Percentiles rank a stretch among this genome's conserved stretches.
Conservation (phyloP, 2,888 invertebrate genomes). For the Yponomeuta cagnagella region DNA sequence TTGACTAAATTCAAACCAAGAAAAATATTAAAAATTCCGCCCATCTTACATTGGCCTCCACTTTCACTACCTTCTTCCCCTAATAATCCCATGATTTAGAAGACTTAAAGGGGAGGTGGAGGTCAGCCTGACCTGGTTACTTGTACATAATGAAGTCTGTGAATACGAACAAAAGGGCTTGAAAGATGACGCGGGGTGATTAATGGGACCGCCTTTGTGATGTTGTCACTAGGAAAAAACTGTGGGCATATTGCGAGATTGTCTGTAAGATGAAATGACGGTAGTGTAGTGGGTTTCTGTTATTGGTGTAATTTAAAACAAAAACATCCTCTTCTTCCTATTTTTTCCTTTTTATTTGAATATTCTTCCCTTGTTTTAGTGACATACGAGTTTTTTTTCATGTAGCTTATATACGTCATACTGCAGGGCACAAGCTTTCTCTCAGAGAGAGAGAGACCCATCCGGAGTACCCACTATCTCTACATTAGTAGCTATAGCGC, state of each 20-base stretch:
- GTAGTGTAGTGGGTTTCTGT: too few relatives aligned
- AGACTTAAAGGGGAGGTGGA: constrained; percentile 14
- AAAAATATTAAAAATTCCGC: constrained; percentile 22
- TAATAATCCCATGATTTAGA: not conserved
- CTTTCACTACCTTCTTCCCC: constrained; percentile 4
- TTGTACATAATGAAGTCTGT: constrained; percentile 41
- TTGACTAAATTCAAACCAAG: constrained; percentile 14
- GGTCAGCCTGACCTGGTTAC: constrained; percentile 27
- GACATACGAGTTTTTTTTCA: too few relatives aligned
- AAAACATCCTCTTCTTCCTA: too few relatives aligned
- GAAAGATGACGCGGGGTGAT: constrained; percentile 48
- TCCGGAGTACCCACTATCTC: too few relatives aligned
- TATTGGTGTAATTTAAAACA: too few relatives aligned
- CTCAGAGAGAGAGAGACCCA: too few relatives aligned
- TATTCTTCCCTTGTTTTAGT: too few relatives aligned
- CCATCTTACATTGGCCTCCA: constrained; percentile 18
- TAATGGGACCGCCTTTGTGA: constrained; percentile 47
- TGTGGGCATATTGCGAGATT: constrained; percentile 30
- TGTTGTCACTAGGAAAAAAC: constrained; percentile 31
- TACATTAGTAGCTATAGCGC: too few relatives aligned
- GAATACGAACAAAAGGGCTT: constrained; percentile 40
- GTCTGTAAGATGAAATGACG: too few relatives aligned
- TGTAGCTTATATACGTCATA: too few relatives aligned
- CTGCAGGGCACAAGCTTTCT: too few relatives aligned
- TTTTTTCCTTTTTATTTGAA: too few relatives aligned